Evolutionary conservation across 2,888 invertebrate genomes (phyloP).

Genomic region (Ferrisia virgata): DNA sequence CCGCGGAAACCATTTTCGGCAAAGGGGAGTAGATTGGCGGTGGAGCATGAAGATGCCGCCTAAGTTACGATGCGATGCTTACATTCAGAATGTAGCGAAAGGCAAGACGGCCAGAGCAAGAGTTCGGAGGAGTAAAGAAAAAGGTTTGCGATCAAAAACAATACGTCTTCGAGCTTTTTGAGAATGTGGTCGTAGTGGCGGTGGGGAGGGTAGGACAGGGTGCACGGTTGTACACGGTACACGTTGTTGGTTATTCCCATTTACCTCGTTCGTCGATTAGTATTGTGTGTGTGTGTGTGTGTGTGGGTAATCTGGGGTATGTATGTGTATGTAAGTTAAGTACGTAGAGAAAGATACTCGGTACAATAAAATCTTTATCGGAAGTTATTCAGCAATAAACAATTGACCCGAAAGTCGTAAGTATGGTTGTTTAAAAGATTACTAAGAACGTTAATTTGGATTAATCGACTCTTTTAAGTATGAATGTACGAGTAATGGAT

Average conservation of each 20-base stretch:
- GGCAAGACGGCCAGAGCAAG: background rate
- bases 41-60: background rate
- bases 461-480: constrained; percentile 26
- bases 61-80: no score
- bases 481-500: background rate
- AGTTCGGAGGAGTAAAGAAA: background rate
- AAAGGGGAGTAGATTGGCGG: background rate
- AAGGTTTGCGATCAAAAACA: constrained; percentile 8
- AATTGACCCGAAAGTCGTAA: constrained; percentile 29
- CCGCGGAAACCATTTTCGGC: background rate
- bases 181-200: no score
- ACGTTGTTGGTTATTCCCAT: background rate
- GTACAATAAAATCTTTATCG: constrained; percentile 28
- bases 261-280: background rate
- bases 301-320: no score
- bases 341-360: background rate
- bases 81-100: background rate
- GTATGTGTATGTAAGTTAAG: background rate
- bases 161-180: background rate
- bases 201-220: background rate
- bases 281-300: background rate
- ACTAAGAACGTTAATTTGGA: constrained; percentile 24
- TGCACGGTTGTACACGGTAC: background rate
- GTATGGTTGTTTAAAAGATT: constrained; percentile 32
- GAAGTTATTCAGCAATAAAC: constrained; percentile 30